Base-by-base conservation (phyloP, 1,140 invertebrate species). In the Oncopeltus fasciatus region DNA sequence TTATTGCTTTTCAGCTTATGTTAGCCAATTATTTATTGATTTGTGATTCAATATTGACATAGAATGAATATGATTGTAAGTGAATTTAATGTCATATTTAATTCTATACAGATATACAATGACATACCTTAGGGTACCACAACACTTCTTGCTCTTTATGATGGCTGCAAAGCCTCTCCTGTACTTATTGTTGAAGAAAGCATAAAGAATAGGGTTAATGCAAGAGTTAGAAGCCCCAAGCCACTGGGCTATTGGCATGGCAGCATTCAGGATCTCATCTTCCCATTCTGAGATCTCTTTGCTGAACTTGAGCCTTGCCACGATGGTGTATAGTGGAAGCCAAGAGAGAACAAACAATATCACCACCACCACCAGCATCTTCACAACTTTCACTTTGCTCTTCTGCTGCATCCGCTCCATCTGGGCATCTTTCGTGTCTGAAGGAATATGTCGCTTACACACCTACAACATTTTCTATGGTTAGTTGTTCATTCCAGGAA, bases 191-290 rank as follows among this genome's bases (percentile, higher is more conserved):
- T 95, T 96, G 76, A 96, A 95, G 73, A 92, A 95, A 0, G 93
- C 92, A 74, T 98, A 98, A n/a, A 98, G 81, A 47, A 96, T 86
- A 0, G 95, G 95, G 75, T 98, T 98, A 68, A 98, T 92, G 78
- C 92, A 96, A 28, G 91, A 94, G 73, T 98, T 98, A 20, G 92
- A 92, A 0, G 91, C 84, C 0, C 93, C 95, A 1, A 98, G 77
- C 94, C 95, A 98, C 74, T 98, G 94, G 0, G 94, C 92, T 28
- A 97, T 81, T 0, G 94, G 94, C 14, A 88, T 86, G 0, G 87
- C 83, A 1, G 92, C 82, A 14, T 85, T 82, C 1, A 92, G 74
- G 16, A 92, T 76, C 59, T 90, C 84, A 66, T 90, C 84, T 68
- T 90, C 87, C 78, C 81, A 85, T 2, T 80, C 74, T 60, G 81